Evolutionary conservation across 2,113 vertebrate species (phyloP).

Genomic region (Phocoena sinus): DNA sequence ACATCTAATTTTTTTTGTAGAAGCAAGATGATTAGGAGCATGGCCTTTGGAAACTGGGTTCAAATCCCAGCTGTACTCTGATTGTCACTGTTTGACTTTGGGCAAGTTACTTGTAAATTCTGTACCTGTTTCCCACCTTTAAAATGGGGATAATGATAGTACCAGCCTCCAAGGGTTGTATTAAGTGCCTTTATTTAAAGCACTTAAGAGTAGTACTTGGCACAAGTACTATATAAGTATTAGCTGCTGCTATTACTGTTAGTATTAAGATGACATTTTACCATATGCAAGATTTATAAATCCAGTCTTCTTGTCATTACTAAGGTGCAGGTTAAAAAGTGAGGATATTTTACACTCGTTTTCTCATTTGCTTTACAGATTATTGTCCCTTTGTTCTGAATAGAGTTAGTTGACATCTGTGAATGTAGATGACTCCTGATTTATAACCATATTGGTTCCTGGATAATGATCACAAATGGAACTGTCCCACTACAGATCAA

Average conservation of each 20-base stretch:
- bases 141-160: background rate
- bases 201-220: background rate
- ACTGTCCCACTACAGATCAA: background rate
- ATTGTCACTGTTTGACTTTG: background rate
- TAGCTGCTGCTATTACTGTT: background rate
- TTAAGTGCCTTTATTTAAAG: background rate
- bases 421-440: background rate
- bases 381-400: background rate
- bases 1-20: background rate
- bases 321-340: background rate
- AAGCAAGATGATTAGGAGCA: background rate
- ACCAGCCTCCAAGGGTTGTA: background rate
- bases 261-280: background rate
- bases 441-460: background rate
- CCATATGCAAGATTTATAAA: background rate
- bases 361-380: background rate
- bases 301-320: background rate
- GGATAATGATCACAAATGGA: background rate
- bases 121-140: background rate
- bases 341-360: background rate
- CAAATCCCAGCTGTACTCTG: background rate
- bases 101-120: background rate
- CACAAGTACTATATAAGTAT: background rate
- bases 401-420: background rate
- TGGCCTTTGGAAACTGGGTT: background rate